Evolutionary conservation across 2,888 invertebrate species (phyloP).

Genomic region (Pterostichus niger): DNA sequence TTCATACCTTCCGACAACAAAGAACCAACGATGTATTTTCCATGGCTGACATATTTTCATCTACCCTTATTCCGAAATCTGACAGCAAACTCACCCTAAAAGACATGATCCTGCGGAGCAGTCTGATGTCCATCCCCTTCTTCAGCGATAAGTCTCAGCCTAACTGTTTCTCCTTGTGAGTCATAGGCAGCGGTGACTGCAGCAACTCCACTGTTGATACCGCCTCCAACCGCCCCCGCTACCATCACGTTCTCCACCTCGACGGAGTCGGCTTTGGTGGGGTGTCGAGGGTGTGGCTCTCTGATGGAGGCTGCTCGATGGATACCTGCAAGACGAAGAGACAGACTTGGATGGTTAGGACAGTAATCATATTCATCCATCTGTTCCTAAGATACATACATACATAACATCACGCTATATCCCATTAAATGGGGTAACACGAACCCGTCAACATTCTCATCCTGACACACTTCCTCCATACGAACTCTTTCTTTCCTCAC

Average conservation of each 20-base stretch:
- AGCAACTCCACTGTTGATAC: not conserved
- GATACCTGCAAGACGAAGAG: slow-evolving; percentile 72
- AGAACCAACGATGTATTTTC: too few relatives aligned
- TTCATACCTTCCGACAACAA: too few relatives aligned
- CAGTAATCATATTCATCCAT: too few relatives aligned
- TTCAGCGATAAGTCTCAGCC: slow-evolving; percentile 76
- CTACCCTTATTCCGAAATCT: too few relatives aligned
- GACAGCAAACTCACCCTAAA: slow-evolving; percentile 33
- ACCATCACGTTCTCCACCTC: slow-evolving; percentile 81
- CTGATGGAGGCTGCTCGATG: slow-evolving; percentile 80
- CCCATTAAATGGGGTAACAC: too few relatives aligned
- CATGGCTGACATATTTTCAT: too few relatives aligned
- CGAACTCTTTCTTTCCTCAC: too few relatives aligned
- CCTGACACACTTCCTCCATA: too few relatives aligned
- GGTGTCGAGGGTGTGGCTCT: slow-evolving; percentile 69
- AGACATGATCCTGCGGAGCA: slow-evolving; percentile 52
- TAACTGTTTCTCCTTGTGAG: slow-evolving; percentile 75
- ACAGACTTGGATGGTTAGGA: too few relatives aligned
- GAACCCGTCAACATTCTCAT: too few relatives aligned
- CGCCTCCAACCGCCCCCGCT: slow-evolving; percentile 75
- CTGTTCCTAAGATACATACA: too few relatives aligned
- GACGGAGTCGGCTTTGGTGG: slow-evolving; percentile 78
- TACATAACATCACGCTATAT: too few relatives aligned
- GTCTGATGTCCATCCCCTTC: slow-evolving; percentile 69
- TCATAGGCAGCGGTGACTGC: slow-evolving; percentile 74